Evolutionary conservation across 2,888 invertebrate species (phyloP), one percentile per base, ranked within the genome.

Genomic region (Drosophila rubida): DNA sequence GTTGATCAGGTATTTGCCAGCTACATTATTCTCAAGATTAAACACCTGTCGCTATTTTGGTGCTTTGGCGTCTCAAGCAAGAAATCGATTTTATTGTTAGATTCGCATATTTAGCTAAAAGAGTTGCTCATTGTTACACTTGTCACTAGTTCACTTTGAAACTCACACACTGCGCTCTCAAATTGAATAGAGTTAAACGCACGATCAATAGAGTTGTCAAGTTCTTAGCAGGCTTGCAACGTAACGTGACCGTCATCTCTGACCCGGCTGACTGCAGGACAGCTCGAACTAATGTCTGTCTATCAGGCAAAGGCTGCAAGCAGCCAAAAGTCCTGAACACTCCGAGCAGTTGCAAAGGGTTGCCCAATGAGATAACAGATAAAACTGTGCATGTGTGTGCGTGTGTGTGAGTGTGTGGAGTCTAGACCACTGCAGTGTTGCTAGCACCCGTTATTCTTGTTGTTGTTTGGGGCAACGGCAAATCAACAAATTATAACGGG

Each of bases 401-500:
- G 16, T 49, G 19, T 46, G 14, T 25, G 39, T 49, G 41, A 37
- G 11, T 50, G 11, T 32, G 7, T 35, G 19, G 4, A 27, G 42
- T 44, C 30, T 14, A 42, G 53, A 22, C 53, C 42, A 30, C 42
- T 42, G 16, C n/a, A 42, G 13, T 5, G 19, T 19, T 19, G 42
- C 27, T 4, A 37, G 22, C 39, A 48, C 23, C 54, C 54, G 44
- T 44, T 44, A 32, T 22, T 19, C 19, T 57, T 75, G 50, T 73
- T 65, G 71, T 75, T 75, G 73, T 75, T 75, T 54, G 59, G 74
- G 76, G 74, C 74, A 75, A 75, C 74, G 75, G 60, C 19, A 53
- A 66, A 66, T 66, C 62, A 76, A 75, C 76, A 77, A 72, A 73
- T 77, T 64, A 61, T 27, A 61, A 30, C 51, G 19, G 25, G 16